A percentile compares a stretch with the other conserved stretches of the same genome.
phyloP scores from a whole-genome alignment of 2,113 vertebrate species.

The Triplophysa rosa region DNA sequence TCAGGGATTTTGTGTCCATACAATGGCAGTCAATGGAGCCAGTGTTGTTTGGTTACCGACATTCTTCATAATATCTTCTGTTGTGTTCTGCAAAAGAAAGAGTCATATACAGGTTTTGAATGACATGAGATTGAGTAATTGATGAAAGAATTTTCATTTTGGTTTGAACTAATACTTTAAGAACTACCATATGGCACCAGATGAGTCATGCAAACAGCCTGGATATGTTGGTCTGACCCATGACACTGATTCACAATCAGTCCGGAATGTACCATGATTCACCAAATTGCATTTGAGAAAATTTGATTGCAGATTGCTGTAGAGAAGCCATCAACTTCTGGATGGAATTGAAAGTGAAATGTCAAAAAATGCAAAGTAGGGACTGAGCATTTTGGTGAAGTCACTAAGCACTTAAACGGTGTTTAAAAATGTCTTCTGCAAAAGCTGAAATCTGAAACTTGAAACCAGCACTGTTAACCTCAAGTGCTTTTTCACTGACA shows the following conservation, averaged over 20 bases:
- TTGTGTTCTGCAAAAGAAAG: no score
- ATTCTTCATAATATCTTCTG: no score
- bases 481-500: no score
- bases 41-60: no score
- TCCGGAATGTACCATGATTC: not conserved
- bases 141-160: no score
- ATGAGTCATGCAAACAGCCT: not conserved
- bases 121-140: no score
- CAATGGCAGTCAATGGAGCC: no score
- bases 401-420: constrained; percentile 7
- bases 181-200: not conserved
- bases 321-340: constrained; percentile 9
- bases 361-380: constrained; percentile 1
- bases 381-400: constrained; percentile 14
- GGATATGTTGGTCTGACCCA: not conserved
- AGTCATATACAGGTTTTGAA: no score
- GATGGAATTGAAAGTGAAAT: constrained; percentile 2
- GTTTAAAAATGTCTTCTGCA: not conserved
- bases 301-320: not conserved
- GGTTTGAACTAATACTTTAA: no score
- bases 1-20: no score
- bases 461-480: not conserved
- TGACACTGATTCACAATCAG: constrained; percentile 12
- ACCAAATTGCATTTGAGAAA: not conserved
- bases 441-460: not conserved